Evolutionary conservation across 1,140 invertebrate species (phyloP), one percentile per base, ranked within the genome.

Genomic region (Triops longicaudatus): DNA sequence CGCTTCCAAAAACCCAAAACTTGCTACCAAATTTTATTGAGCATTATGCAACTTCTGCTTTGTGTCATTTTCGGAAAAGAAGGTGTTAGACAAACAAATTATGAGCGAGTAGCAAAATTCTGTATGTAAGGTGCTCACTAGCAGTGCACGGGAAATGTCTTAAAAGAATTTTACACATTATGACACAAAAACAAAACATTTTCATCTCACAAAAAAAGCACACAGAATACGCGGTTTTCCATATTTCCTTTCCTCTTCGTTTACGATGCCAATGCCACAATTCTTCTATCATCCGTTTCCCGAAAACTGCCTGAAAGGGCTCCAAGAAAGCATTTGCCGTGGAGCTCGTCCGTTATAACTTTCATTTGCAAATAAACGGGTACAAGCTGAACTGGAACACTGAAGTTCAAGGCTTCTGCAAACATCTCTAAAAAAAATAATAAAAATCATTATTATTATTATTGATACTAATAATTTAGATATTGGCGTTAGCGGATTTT

Each of bases 311-410:
- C 31, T 37, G 2, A 37, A 37, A 37, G 31, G 31, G 7, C 2
- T 2, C 31, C 31, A 37, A 37, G 31, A 63, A 63, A 10, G 50
- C n/a, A 14, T 63, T 22, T 14, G 6, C 5, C 17, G 50, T n/a
- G 22, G 17, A 63, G 5, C 50, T 22, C 22, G 50, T 6, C 22
- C 50, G 17, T n/a, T n/a, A 6, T 22, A 63, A n/a, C 50, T 63
- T 63, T 63, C 50, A 63, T 22, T n/a, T 22, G 22, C 10, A 22
- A 17, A 63, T 3, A 63, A 22, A 63, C 22, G 50, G 50, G 10
- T 22, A 63, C 50, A 63, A 63, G 50, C 50, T 37, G 50, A 63
- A 63, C 50, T 63, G 50, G 50, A 63, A 63, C 50, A 22, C 50
- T 63, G 50, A 63, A 63, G 17, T 63, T 63, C 22, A 14, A 5